Conservation (phyloP, 2,113 vertebrate species). For the Hemicordylus capensis region DNA sequence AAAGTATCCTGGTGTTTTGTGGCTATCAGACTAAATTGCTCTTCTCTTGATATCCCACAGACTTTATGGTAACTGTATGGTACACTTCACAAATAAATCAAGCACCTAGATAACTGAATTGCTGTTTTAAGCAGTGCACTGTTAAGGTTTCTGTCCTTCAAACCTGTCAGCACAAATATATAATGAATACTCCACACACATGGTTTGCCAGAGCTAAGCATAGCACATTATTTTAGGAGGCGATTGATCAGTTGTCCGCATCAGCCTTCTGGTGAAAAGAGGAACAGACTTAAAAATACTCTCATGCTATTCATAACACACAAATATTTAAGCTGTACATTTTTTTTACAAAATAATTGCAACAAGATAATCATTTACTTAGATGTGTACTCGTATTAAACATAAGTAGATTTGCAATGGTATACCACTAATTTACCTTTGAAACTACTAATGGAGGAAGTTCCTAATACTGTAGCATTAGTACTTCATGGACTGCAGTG, state of each 20-base stretch:
- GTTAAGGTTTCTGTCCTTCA: neutral
- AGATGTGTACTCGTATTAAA: too few relatives aligned
- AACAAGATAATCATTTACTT: neutral
- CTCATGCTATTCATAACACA: neutral
- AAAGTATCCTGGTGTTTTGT: neutral
- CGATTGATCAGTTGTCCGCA: neutral
- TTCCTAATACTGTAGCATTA: too few relatives aligned
- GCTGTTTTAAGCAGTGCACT: neutral
- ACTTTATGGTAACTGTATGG: neutral
- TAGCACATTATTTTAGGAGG: neutral
- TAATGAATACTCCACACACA: neutral
- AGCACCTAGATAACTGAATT: neutral
- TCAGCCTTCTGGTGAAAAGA: neutral
- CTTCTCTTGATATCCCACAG: neutral
- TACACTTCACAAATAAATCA: neutral
- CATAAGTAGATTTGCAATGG: too few relatives aligned
- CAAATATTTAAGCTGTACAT: neutral
- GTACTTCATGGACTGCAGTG: too few relatives aligned
- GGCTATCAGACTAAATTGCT: constrained; percentile 7
- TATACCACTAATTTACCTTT: too few relatives aligned
- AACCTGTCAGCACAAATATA: neutral
- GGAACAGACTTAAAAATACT: neutral
- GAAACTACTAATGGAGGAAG: too few relatives aligned
- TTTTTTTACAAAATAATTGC: neutral
- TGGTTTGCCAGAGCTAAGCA: neutral